phyloP scores from a whole-genome alignment of 2,888 invertebrate genomes.

The Metellina segmentata region DNA sequence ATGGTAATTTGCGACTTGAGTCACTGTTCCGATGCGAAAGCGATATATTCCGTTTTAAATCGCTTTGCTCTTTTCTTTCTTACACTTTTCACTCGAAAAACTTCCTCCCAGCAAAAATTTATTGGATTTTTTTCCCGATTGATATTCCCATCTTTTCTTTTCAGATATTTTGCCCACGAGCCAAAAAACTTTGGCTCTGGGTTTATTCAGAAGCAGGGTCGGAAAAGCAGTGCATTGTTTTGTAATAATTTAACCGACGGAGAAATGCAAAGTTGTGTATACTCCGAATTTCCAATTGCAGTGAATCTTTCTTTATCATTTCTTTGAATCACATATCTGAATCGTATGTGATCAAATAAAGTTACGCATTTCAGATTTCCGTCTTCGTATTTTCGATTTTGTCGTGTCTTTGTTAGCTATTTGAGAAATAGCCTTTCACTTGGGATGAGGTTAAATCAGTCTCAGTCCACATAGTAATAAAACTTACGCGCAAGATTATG shows the following conservation, averaged over 20 bases:
- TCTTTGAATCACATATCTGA: neutral
- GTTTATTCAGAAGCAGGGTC: neutral
- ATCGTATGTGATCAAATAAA: too few species aligned
- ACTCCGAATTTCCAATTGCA: neutral
- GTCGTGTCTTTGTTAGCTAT: too few species aligned
- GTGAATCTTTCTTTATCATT: neutral
- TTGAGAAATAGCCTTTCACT: too few species aligned
- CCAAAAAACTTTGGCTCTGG: neutral
- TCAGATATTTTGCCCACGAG: neutral
- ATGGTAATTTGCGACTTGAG: neutral
- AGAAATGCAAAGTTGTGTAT: neutral
- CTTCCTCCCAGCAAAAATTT: neutral
- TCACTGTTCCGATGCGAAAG: neutral
- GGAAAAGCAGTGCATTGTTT: too few species aligned
- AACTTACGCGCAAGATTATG: too few species aligned
- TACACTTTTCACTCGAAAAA: neutral
- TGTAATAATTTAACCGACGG: too few species aligned
- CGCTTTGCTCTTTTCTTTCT: neutral
- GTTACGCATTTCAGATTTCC: too few species aligned
- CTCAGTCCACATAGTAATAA: too few species aligned
- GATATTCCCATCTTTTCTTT: neutral
- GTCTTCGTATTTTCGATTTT: too few species aligned
- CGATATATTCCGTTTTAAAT: neutral
- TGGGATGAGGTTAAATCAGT: too few species aligned
- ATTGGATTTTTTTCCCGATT: neutral